phyloP scores from a whole-genome alignment of 2,888 invertebrate species.

The Ariolimax columbianus region DNA sequence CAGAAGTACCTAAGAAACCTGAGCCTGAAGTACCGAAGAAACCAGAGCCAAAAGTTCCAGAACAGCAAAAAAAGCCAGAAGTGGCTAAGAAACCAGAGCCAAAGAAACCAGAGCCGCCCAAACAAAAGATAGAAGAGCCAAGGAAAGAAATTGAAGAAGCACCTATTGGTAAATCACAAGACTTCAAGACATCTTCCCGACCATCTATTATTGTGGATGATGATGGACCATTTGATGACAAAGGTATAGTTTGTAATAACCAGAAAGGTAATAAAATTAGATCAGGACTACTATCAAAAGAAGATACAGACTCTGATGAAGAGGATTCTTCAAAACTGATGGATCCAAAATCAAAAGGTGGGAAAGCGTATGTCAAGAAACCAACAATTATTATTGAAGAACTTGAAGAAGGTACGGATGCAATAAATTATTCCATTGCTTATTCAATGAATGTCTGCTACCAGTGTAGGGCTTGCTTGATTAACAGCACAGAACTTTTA shows the following conservation, averaged over 20 bases:
- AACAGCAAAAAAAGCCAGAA: slow-evolving; percentile 48
- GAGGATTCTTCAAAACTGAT: not conserved
- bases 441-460: not conserved
- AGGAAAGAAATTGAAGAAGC: slow-evolving; percentile 46
- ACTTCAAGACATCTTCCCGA: slow-evolving; percentile 48
- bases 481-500: not conserved
- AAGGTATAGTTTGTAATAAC: slow-evolving; percentile 38
- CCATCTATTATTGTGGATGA: slow-evolving; percentile 65
- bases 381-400: slow-evolving; percentile 69
- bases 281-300: not conserved
- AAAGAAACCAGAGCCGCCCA: slow-evolving; percentile 37
- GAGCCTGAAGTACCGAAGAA: not conserved
- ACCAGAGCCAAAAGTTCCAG: slow-evolving; percentile 53
- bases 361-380: slow-evolving; percentile 65
- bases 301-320: slow-evolving; percentile 34
- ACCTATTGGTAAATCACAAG: slow-evolving; percentile 1
- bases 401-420: slow-evolving; percentile 64
- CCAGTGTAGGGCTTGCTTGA: not conserved
- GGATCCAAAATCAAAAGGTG: slow-evolving; percentile 57
- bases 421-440: not conserved
- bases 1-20: slow-evolving; percentile 37
- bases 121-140: slow-evolving; percentile 44
- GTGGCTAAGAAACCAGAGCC: slow-evolving; percentile 18
- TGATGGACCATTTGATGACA: slow-evolving; percentile 45
- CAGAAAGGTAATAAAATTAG: slow-evolving; percentile 17